Evolutionary conservation across 2,113 vertebrate genomes (phyloP).

Genomic region (Tichodroma muraria): DNA sequence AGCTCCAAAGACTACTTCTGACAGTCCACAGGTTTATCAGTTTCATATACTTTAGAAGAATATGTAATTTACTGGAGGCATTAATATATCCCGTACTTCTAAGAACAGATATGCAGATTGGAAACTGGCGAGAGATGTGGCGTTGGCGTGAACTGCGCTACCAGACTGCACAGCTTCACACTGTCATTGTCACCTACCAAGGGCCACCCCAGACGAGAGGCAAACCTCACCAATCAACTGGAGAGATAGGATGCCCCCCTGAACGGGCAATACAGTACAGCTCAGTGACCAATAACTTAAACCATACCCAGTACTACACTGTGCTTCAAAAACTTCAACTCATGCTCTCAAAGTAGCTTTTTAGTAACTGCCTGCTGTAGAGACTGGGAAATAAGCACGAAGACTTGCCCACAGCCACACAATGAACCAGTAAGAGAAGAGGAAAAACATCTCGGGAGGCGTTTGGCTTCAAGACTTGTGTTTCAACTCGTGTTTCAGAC

Average conservation of each 20-base stretch:
- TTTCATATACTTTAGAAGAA: neutral
- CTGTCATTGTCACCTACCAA: neutral
- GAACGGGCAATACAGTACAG: neutral
- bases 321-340: neutral
- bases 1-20: neutral
- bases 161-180: neutral
- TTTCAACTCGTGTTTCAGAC: neutral
- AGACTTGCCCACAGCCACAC: neutral
- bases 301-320: neutral
- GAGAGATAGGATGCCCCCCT: neutral
- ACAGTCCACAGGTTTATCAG: neutral
- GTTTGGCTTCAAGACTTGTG: neutral
- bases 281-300: neutral
- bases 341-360: neutral
- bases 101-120: neutral
- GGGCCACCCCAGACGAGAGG: neutral
- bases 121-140: neutral
- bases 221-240: neutral
- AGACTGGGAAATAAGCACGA: neutral
- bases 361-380: neutral
- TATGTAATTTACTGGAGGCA: neutral
- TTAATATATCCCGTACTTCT: neutral
- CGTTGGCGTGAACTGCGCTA: neutral
- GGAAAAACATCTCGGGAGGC: neutral
- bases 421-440: neutral